Evolutionary conservation across 2,113 vertebrate genomes (phyloP).

Genomic region (Odocoileus virginianus): DNA sequence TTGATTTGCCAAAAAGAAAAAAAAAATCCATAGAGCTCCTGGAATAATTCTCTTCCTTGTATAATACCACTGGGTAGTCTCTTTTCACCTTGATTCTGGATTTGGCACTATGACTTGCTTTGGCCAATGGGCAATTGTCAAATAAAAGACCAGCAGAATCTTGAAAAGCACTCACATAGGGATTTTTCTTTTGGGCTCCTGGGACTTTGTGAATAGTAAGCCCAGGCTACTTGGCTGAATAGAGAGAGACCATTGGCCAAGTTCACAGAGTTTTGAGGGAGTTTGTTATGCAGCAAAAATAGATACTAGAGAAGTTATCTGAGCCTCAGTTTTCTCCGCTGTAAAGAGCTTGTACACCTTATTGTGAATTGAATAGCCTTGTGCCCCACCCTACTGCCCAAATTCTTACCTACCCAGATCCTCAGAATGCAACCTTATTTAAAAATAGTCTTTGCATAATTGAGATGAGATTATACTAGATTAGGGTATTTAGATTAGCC

Average conservation of each 20-base stretch:
- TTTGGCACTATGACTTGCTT: not conserved
- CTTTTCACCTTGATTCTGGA: not conserved
- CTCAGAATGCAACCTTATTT: not conserved
- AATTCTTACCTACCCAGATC: not conserved
- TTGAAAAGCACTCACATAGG: not conserved
- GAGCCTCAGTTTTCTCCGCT: not conserved
- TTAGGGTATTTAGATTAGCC: not conserved
- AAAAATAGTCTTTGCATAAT: not conserved
- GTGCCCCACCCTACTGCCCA: rapidly evolving
- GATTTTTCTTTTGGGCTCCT: not conserved
- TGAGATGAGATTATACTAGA: not conserved
- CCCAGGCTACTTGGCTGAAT: not conserved
- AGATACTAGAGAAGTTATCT: not conserved
- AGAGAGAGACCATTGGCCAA: not conserved
- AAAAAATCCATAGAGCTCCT: not conserved
- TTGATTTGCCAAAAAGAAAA: not conserved
- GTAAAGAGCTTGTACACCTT: not conserved
- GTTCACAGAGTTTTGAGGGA: not conserved
- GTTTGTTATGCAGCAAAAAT: not conserved
- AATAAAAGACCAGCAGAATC: not conserved
- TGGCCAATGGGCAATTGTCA: not conserved
- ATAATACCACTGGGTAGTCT: not conserved
- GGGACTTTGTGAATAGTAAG: not conserved
- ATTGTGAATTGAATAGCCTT: not conserved
- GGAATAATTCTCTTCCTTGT: not conserved